A percentile compares a stretch with the other conserved stretches of the same genome.
Conservation (phyloP, 2,113 vertebrate species). For the Centropus unirufus region DNA sequence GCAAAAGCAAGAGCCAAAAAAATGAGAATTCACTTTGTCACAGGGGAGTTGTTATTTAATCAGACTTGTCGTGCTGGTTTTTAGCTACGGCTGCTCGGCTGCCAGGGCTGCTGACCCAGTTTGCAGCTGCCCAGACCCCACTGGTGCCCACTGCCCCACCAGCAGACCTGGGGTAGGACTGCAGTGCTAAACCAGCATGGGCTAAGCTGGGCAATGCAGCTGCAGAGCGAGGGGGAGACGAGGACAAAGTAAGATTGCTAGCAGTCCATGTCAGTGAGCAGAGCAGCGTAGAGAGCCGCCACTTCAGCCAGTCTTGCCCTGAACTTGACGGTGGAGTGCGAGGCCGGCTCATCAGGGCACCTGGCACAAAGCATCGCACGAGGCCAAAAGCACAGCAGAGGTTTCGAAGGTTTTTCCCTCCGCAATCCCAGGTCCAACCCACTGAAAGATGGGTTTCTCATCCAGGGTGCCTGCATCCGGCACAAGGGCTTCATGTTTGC, state of each 20-base stretch:
- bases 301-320: too few relatives aligned
- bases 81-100: background rate
- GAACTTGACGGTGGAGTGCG: rapidly evolving
- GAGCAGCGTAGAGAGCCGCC: background rate
- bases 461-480: background rate
- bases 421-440: background rate
- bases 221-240: background rate
- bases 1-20: background rate
- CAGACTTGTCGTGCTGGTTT: background rate
- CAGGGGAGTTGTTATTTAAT: slow-evolving; percentile 1
- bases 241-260: background rate
- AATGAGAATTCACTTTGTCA: slow-evolving; percentile 15
- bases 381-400: background rate
- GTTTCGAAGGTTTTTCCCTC: background rate
- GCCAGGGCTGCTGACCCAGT: slow-evolving; percentile 1
- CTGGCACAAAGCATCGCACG: background rate
- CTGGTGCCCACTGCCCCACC: rapidly evolving
- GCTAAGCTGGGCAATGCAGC: rapidly evolving
- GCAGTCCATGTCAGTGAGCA: rapidly evolving
- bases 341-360: rapidly evolving
- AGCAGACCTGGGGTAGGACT: rapidly evolving
- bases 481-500: background rate
- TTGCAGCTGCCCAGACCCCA: background rate
- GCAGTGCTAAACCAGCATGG: rapidly evolving
- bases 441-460: background rate